These are phyloP conservation scores for Neostethus bicornis DNA, from an alignment of 2,797 vertebrate genomes.

Conservation along the genomic window DNA sequence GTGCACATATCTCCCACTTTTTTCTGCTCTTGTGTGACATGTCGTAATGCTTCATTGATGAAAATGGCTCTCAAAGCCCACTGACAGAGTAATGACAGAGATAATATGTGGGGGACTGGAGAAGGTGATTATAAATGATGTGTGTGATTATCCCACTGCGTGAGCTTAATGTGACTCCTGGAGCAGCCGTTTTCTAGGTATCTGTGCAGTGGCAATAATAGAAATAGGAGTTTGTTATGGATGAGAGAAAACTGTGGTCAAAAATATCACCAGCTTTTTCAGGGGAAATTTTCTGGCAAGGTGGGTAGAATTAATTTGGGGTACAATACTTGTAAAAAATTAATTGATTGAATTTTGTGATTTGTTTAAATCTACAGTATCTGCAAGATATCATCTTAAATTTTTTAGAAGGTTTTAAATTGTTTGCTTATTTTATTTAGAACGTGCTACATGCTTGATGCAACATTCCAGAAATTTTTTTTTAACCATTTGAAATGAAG, in stretches of 20 bases:
- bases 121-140: constrained; percentile 38
- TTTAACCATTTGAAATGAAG: too few species aligned
- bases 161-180: constrained; percentile 52
- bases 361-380: too few species aligned
- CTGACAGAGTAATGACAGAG: constrained; percentile 17
- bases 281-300: not conserved
- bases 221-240: constrained; percentile 28
- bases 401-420: too few species aligned
- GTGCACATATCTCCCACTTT: not conserved
- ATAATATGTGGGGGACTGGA: constrained; percentile 25
- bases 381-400: too few species aligned
- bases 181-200: constrained; percentile 48
- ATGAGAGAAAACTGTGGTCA: constrained; percentile 14
- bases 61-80: constrained; percentile 4
- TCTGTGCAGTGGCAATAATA: constrained; percentile 48
- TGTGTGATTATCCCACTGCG: constrained; percentile 33
- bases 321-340: too few species aligned
- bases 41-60: not conserved
- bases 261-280: not conserved
- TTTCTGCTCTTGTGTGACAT: not conserved
- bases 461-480: too few species aligned
- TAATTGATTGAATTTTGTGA: too few species aligned
- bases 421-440: not conserved
- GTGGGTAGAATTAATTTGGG: constrained; percentile 6
- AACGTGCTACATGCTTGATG: not conserved